These are phyloP conservation scores for Harpagoxenus sublaevis DNA, from an alignment of 2,888 invertebrate genomes.

Conservation along the genomic window DNA sequence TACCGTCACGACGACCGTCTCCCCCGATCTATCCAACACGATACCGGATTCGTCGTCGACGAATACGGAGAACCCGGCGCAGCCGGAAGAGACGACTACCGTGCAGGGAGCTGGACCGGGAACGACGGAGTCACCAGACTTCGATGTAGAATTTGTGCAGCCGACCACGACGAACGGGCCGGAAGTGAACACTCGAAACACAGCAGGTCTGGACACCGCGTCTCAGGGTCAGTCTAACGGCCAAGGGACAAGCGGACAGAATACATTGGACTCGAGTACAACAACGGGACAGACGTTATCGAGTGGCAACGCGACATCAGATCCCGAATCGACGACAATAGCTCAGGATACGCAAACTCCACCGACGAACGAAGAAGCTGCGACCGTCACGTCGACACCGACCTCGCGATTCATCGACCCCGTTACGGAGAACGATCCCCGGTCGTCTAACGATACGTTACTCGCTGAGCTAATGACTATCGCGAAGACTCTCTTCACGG, in stretches of 20 bases:
- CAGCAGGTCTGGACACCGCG: slow-evolving; percentile 55
- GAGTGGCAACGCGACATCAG: not conserved
- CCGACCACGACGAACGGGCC: slow-evolving; percentile 48
- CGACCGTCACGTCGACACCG: slow-evolving; percentile 10
- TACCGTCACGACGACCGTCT: slow-evolving; percentile 36
- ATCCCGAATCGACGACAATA: not conserved
- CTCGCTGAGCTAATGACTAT: slow-evolving; percentile 78
- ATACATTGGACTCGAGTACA: slow-evolving; percentile 39
- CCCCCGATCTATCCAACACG: slow-evolving; percentile 59
- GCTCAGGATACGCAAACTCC: slow-evolving; percentile 17
- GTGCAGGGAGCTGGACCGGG: too few species aligned
- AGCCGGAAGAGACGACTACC: slow-evolving; percentile 38
- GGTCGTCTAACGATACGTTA: slow-evolving; percentile 68
- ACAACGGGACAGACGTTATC: slow-evolving; percentile 26
- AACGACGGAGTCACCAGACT: slow-evolving; percentile 12
- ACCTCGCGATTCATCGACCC: slow-evolving; percentile 39
- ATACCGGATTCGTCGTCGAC: slow-evolving; percentile 52
- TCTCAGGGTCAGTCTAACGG: slow-evolving; percentile 25
- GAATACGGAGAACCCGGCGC: slow-evolving; percentile 43
- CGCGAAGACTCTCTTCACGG: slow-evolving; percentile 78
- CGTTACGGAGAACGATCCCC: not conserved
- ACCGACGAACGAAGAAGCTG: not conserved
- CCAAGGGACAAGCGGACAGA: slow-evolving; percentile 39
- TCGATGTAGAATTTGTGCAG: slow-evolving; percentile 55
- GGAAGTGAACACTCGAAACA: slow-evolving; percentile 51